Base-by-base conservation (phyloP, 2,888 invertebrate genomes). In the Drosophila melanosoma region DNA sequence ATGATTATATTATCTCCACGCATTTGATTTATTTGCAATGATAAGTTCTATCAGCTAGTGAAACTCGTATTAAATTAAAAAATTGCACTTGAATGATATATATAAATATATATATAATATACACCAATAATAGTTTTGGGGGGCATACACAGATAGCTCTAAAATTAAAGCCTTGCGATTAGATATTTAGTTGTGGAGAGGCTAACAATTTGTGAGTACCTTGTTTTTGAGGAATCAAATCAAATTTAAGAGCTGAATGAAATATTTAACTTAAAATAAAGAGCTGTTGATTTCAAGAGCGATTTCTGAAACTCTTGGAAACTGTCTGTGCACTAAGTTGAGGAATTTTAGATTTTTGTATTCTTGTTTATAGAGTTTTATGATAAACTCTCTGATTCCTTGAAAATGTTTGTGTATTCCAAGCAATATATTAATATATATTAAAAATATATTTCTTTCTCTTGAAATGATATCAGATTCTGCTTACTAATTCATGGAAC, bases 1-100 rank as follows among this genome's bases (percentile, higher is more conserved):
- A 80, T 83, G 84, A 85, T 85, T 84, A 85, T 80, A 85, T 85
- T 84, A 85, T 85, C 80, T 73, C 48, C 58, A 40, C 72, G 72
- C 75, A 77, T 83, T 77, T 89, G 85, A 85, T 85, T 89, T 85
- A 89, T 80, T 83, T 80, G 72, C 71, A 51, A 7, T 49, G 85
- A 85, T 85, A 85, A 66, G 45, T 35, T 36, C 8, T 74, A 86
- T 86, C 84, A 54, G 58, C 40, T 11, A 35, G 62, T 20, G 36
- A 33, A 20, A 17, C 36, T 79, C 49, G 63, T 65, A 56, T 71
- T 60, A 79, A 81, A 81, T 69, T 76, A 60, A 67, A 79, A 81
- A 73, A 32, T 53, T 63, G 33, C 64, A 64, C 48, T 62, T 68
- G 76, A 76, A 72, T 75, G 60, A 3, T 45, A 49, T 63, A 51